Percentiles rank a stretch among this genome's conserved stretches.
Evolutionary conservation across 2,113 vertebrate species (phyloP).

Genomic region (Phalacrocorax carbo): DNA sequence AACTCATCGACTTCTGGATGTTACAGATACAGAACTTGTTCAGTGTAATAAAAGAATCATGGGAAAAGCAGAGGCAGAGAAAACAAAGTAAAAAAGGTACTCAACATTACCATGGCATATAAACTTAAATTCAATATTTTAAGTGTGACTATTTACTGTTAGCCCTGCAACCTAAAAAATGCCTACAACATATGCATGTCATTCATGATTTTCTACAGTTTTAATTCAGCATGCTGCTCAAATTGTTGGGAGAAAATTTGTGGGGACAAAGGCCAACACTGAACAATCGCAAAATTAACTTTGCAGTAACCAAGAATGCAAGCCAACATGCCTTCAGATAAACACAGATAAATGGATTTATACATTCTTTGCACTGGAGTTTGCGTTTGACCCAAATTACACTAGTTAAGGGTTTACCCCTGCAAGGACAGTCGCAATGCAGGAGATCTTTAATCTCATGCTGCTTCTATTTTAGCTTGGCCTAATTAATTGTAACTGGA

Average conservation of each 20-base stretch:
- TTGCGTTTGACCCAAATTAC: background rate
- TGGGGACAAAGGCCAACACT: background rate
- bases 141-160: conserved; percentile 32
- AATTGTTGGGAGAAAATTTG: conserved; percentile 16
- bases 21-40: conserved; percentile 33
- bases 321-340: background rate
- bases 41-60: conserved; percentile 67
- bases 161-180: conserved; percentile 28
- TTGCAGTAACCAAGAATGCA: background rate
- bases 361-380: background rate
- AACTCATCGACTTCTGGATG: conserved; percentile 34
- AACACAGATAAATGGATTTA: background rate
- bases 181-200: conserved; percentile 10
- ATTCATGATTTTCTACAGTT: conserved; percentile 55
- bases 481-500: background rate
- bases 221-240: conserved; percentile 36
- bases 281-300: conserved; percentile 27
- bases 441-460: background rate
- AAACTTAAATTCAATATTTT: conserved; percentile 50
- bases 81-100: conserved; percentile 54
- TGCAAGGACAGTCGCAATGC: background rate
- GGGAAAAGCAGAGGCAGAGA: conserved; percentile 51
- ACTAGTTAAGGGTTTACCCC: background rate
- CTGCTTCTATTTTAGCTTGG: background rate
- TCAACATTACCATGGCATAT: conserved; percentile 48